Base-by-base conservation (phyloP, 2,888 invertebrate genomes). In the Stenodema calcarata region DNA sequence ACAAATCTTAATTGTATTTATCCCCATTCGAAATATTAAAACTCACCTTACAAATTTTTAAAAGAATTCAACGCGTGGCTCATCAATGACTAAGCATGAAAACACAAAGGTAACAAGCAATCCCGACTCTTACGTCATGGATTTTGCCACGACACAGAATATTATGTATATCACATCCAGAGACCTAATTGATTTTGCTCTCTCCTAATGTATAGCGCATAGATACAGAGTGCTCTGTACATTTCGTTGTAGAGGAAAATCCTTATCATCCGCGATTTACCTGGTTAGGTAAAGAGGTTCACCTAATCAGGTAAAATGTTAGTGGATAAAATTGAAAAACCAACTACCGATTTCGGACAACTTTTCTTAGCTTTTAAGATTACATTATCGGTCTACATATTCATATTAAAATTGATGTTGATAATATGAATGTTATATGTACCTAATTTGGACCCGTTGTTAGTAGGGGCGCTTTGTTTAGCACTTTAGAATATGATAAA, bases 31-130 rank as follows among this genome's bases (percentile, higher is more conserved):
- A 35, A 73, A 73, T 12, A 73, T 16, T 73, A 30, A 2, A 73
- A 73, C 35, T 73, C 28, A 73, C 28, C n/a, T 6, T 69, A 7
- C 73, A 30, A 73, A 30, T n/a, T 9, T 78, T 44, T 41, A 14
- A 27, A 87, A 42, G 0, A 35, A 42, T n/a, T 70, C 11, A 73
- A 75, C 23, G 42, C 78, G 80, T 80, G 80, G 80, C 80, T 27
- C 80, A 54, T 80, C 84, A 73, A 83, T 88, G 88, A 86, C 87
- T 87, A 88, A 88, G 87, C 80, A 76, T 87, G 87, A 87, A 87
- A 88, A 87, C 87, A 76, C 75, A 78, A 88, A 88, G 88, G 88
- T 88, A 88, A 88, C 88, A 85, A 88, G 88, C 88, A 88, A 88
- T 88, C 87, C 87, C 76, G 47, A 69, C 75, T 73, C 50, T 78